phyloP scores from a whole-genome alignment of 2,113 vertebrate genomes.

The Coptodon bakossiorum region DNA sequence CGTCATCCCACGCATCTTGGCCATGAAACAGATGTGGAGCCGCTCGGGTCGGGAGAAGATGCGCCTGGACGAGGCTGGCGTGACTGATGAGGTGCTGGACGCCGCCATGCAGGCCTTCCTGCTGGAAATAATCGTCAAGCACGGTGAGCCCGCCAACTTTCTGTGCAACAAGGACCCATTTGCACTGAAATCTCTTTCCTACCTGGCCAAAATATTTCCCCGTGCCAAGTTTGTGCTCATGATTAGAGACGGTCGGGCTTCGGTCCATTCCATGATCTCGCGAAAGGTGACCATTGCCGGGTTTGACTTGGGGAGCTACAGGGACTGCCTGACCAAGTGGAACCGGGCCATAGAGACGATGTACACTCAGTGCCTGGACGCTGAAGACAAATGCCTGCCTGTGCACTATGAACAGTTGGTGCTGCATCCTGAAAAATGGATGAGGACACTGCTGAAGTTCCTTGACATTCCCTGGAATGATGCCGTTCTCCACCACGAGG shows the following conservation, averaged over 20 bases:
- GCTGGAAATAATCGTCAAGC: constrained; percentile 94
- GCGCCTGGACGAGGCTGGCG: constrained; percentile 91
- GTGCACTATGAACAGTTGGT: constrained; percentile 93
- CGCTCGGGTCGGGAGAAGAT: constrained; percentile 94
- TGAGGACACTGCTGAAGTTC: constrained; percentile 90
- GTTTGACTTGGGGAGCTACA: constrained; percentile 93
- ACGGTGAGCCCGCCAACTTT: constrained; percentile 89
- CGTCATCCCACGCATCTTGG: constrained; percentile 92
- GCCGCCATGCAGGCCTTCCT: constrained; percentile 96
- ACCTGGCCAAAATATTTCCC: constrained; percentile 92
- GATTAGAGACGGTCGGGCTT: constrained; percentile 90
- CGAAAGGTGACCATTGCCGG: constrained; percentile 95
- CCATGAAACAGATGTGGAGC: constrained; percentile 98
- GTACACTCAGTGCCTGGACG: constrained; percentile 95
- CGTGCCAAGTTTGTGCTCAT: constrained; percentile 94
- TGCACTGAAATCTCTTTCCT: constrained; percentile 90
- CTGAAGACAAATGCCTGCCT: constrained; percentile 83
- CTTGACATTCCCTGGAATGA: constrained; percentile 89
- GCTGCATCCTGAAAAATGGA: constrained; percentile 92
- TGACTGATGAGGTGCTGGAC: constrained; percentile 93
- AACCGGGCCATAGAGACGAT: constrained; percentile 96
- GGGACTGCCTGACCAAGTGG: constrained; percentile 97
- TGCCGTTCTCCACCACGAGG: constrained; percentile 91
- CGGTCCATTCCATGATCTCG: constrained; percentile 97
- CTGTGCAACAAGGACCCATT: constrained; percentile 98